Conservation (phyloP, 2,888 invertebrate genomes). For the Allophyes oxyacanthae region DNA sequence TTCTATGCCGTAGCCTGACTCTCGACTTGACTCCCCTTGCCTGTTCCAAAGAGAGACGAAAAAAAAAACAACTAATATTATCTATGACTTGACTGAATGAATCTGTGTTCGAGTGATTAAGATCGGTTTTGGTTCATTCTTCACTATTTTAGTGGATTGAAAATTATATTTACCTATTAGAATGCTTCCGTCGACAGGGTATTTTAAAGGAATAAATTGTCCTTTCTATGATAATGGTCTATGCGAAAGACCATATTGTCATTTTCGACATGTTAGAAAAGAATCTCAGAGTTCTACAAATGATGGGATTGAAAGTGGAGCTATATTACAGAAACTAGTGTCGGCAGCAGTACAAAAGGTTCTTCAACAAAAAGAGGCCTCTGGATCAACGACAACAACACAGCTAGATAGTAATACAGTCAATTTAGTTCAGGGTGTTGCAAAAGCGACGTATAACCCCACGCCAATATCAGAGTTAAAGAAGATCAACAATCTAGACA, state of each 20-base stretch:
- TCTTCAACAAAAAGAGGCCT: constrained; percentile 83
- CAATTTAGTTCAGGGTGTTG: constrained; percentile 71
- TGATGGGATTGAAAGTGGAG: constrained; percentile 83
- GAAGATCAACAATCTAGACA: constrained; percentile 76
- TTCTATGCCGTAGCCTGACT: too few species aligned
- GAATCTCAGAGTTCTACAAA: constrained; percentile 85
- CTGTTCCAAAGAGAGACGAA: too few species aligned
- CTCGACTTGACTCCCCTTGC: too few species aligned
- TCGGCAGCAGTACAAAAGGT: constrained; percentile 91
- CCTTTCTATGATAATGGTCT: constrained; percentile 94
- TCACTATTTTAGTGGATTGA: constrained; percentile 25
- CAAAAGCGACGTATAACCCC: constrained; percentile 89
- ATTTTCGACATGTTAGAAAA: constrained; percentile 95
- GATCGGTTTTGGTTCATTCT: constrained; percentile 50
- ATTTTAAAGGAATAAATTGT: constrained; percentile 95
- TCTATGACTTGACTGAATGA: too few species aligned
- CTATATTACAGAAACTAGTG: constrained; percentile 89
- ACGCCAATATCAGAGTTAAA: constrained; percentile 91
- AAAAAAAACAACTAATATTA: too few species aligned
- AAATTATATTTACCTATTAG: constrained; percentile 55
- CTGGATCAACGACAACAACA: constrained; percentile 59
- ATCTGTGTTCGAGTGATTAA: constrained; percentile 30
- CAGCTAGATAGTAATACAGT: constrained; percentile 56
- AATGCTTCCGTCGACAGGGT: constrained; percentile 97
- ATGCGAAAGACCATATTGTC: constrained; percentile 97